Base-by-base conservation (phyloP, 2,797 vertebrate species). In the Rhodeus uyekii region DNA sequence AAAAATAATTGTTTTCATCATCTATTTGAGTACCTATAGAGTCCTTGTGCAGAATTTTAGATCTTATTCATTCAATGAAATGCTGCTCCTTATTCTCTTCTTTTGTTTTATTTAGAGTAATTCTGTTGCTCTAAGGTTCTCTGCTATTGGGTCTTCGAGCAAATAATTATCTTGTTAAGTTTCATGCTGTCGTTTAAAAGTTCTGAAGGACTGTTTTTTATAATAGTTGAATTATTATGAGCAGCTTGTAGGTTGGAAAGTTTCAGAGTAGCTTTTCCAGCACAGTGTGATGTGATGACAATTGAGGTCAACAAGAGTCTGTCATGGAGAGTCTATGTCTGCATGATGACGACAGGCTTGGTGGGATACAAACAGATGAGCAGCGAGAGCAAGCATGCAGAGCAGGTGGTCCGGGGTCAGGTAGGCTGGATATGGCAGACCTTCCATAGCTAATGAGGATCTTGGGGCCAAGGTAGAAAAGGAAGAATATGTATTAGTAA, bases 341-440 rank as follows among this genome's bases (percentile, higher is more conserved):
- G n/a, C 27, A 42, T 19, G 58, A 34, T 67, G 19, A 76, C 6
- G 22, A 44, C 29, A 46, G 34, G 72, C 72, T 44, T 67, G 36
- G 61, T 68, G 36, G 80, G 80, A 81, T 42, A 73, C 60, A 19
- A 50, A 73, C 48, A 67, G 46, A 50, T 55, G 60, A 78, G 76
- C 39, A 14, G 39, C 16, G 34, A 72, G 55, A 61, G 55, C 22
- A 63, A 32, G 24, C 60, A 67, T 65, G 48, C 72, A 55, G 63
- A 60, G 48, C 63, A 36, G 81, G 73, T 69, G 64, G 73, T 76
- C 34, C 4, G 50, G 42, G 38, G 81, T 76, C 50, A 68, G 81
- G 50, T 76, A 53, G 27, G 60, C 61, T 55, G 39, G 24, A 68
- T 76, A 32, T 2, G 27, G 50, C 14, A 69, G 48, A 76, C 64